Percentiles rank a stretch among this genome's conserved stretches.
Evolutionary conservation across 2,888 invertebrate species (phyloP).

Genomic region (Platerodrilus igneus): DNA sequence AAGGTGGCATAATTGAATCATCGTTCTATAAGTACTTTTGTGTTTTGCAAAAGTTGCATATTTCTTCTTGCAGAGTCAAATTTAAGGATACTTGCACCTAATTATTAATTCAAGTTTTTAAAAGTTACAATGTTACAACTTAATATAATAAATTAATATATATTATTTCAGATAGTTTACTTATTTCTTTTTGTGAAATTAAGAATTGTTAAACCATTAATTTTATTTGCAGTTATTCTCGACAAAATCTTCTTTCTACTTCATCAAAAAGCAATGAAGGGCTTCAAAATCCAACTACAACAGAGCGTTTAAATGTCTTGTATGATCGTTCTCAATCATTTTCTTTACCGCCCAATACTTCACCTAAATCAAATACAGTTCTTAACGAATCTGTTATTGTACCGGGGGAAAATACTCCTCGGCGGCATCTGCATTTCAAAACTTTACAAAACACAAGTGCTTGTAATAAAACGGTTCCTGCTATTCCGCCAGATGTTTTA

Average conservation of each 20-base stretch:
- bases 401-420: slow-evolving; percentile 37
- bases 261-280: slow-evolving; percentile 70
- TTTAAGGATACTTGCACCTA: too few relatives aligned
- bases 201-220: too few relatives aligned
- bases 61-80: too few relatives aligned
- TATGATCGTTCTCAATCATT: slow-evolving; percentile 36
- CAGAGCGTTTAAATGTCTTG: slow-evolving; percentile 57
- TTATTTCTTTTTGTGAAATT: too few relatives aligned
- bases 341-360: slow-evolving; percentile 31
- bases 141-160: too few relatives aligned
- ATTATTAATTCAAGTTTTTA: too few relatives aligned
- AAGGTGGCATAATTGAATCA: too few relatives aligned
- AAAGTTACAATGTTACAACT: too few relatives aligned
- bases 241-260: slow-evolving; percentile 79
- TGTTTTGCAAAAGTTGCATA: too few relatives aligned
- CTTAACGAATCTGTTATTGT: slow-evolving; percentile 36
- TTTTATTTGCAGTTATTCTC: slow-evolving; percentile 67
- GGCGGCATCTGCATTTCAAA: slow-evolving; percentile 23
- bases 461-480: slow-evolving; percentile 33
- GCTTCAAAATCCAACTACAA: slow-evolving; percentile 47
- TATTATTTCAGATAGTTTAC: too few relatives aligned
- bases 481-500: slow-evolving; percentile 56
- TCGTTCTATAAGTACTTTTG: too few relatives aligned
- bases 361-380: slow-evolving; percentile 32
- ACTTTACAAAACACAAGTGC: slow-evolving; percentile 13